Percentiles rank a stretch among this genome's conserved stretches.
Evolutionary conservation across 1,140 invertebrate genomes (phyloP).

Genomic region (Drepana arcuata): DNA sequence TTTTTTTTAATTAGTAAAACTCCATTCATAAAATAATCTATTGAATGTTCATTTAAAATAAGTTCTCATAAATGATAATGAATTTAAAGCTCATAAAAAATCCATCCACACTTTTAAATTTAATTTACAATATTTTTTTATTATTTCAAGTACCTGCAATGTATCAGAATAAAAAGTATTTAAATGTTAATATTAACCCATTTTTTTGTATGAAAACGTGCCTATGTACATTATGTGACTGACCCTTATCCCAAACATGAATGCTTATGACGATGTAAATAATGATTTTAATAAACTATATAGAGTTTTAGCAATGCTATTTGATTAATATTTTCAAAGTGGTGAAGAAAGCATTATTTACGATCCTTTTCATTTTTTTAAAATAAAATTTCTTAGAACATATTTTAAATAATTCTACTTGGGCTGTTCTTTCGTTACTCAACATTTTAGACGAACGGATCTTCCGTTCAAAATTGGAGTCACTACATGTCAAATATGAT

Average conservation of each 20-base stretch:
- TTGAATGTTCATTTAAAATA: background rate
- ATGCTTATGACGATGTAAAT: too few species aligned
- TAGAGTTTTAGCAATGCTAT: too few species aligned
- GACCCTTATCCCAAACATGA: too few species aligned
- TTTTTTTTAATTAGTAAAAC: background rate
- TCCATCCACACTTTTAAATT: background rate
- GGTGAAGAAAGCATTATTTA: too few species aligned
- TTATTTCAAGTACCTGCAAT: conserved; percentile 3
- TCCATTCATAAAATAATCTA: background rate
- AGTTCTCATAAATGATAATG: background rate
- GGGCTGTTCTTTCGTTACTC: too few species aligned
- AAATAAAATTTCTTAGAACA: too few species aligned
- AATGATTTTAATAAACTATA: background rate
- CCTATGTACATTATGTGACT: background rate
- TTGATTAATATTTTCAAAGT: too few species aligned
- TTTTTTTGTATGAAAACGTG: background rate
- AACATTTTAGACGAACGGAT: too few species aligned
- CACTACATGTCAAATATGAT: too few species aligned
- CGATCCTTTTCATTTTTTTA: too few species aligned
- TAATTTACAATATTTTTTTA: conserved; percentile 1
- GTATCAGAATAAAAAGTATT: background rate
- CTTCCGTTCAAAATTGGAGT: too few species aligned
- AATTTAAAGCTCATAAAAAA: background rate
- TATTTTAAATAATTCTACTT: too few species aligned
- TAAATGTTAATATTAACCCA: background rate